A percentile compares a stretch with the other conserved stretches of the same genome.
Conservation (phyloP, 64 coral and sea anemone species). For the Porites australiensis region DNA sequence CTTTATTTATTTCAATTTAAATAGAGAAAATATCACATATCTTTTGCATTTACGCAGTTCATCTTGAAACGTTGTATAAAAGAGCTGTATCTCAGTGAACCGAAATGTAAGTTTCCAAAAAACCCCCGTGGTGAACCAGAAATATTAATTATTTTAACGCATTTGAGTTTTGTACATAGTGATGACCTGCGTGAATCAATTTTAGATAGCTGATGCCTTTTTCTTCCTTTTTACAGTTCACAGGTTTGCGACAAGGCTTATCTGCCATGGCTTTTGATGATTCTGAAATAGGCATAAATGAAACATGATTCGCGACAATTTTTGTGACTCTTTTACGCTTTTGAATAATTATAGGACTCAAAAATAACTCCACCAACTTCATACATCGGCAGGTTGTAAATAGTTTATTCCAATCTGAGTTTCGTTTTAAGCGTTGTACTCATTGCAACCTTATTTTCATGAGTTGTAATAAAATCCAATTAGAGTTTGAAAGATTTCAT, state of each 20-base stretch:
- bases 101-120: slow-evolving; percentile 16
- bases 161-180: slow-evolving; percentile 31
- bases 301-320: slow-evolving; percentile 40
- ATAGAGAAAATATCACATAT: background rate
- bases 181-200: slow-evolving; percentile 22
- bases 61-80: background rate
- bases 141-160: slow-evolving; percentile 51
- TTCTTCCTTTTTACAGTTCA: background rate
- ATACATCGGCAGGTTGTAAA: background rate
- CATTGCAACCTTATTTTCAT: slow-evolving; percentile 1
- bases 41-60: background rate
- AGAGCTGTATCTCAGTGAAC: background rate
- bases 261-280: slow-evolving; percentile 11
- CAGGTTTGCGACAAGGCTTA: slow-evolving; percentile 24
- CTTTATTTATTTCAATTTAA: background rate
- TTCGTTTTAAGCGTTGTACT: background rate
- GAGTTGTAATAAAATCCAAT: slow-evolving; percentile 56
- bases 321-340: background rate
- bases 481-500: slow-evolving; percentile 56
- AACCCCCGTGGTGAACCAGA: slow-evolving; percentile 22
- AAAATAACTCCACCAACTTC: slow-evolving; percentile 4
- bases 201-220: background rate
- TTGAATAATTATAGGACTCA: slow-evolving; percentile 6
- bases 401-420: background rate
- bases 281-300: background rate